Base-by-base conservation (phyloP, 2,797 vertebrate species). In the Eidolon dupreanum region DNA sequence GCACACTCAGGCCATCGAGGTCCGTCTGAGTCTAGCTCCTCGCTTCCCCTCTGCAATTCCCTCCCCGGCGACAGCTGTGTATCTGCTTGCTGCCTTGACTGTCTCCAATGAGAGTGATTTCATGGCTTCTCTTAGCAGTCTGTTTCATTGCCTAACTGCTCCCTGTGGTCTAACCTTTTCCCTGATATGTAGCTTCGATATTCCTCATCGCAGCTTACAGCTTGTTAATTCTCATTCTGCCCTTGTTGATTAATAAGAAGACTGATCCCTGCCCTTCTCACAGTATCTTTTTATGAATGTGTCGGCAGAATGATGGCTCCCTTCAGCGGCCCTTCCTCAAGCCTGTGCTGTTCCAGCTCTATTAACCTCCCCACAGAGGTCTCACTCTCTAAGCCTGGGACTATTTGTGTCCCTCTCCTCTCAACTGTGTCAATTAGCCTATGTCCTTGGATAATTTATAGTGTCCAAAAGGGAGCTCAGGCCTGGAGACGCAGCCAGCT, bases 391-490 rank as follows among this genome's bases (percentile, higher is more conserved):
- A 96, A 88, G 81, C 46, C 93, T 86, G 93, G 53, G 93, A 81
- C 88, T 91, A 41, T 93, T 89, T 85, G 19, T 51, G 91, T 90
- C 89, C 85, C 79, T 94, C 63, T 84, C 24, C 79, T 97, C 92
- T 97, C 88, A 82, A 84, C 61, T 74, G 26, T 94, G 82, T 97
- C 96, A 95, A 94, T 96, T 97, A 96, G 75, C 79, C 61, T 84
- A 46, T 89, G 95, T 97, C 93, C 73, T 92, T 19, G 20, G 87
- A 88, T 96, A 95, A 95, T 88, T 96, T 94, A 95, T 88, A 74
- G 71, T 78, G 59, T 96, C 75, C 87, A 88, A 93, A 73, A 91
- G 70, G 78, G 87, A 92, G 43, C 61, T 28, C 13, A 55, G 49
- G 6, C 17, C 22, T 84, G 22, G 83, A 89, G 68, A 87, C 66